phyloP scores from a whole-genome alignment of 2,888 invertebrate genomes.

The Maniola hyperantus region DNA sequence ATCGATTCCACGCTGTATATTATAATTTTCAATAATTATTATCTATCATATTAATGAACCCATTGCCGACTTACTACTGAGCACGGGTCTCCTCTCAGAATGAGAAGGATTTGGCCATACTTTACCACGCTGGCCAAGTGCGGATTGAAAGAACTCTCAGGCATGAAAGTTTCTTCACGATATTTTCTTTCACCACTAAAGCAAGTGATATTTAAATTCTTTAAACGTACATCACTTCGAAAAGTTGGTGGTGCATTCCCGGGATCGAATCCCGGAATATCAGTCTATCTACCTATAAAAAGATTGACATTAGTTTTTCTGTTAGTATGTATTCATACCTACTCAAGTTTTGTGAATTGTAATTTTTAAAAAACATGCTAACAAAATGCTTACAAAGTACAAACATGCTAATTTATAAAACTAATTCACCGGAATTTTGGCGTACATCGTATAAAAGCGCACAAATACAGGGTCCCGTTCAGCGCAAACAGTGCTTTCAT shows the following conservation, averaged over 20 bases:
- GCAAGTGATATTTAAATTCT: too few relatives aligned
- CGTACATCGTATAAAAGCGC: neutral
- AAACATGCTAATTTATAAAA: slow-evolving; percentile 5
- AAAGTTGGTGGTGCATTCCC: too few relatives aligned
- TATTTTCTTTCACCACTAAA: too few relatives aligned
- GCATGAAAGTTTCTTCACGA: too few relatives aligned
- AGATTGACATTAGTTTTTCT: neutral
- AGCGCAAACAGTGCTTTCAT: slow-evolving; percentile 10
- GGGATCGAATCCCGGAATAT: too few relatives aligned
- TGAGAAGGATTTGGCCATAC: too few relatives aligned
- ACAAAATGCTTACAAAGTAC: neutral
- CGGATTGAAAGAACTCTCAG: too few relatives aligned
- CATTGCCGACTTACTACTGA: too few relatives aligned
- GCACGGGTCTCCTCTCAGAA: too few relatives aligned
- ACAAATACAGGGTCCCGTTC: slow-evolving; percentile 13
- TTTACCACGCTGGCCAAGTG: too few relatives aligned
- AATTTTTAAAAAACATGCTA: neutral
- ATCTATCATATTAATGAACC: neutral
- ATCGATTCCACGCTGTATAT: slow-evolving; percentile 22
- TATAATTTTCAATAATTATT: neutral
- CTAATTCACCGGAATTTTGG: slow-evolving; percentile 2
- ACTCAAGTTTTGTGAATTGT: neutral
- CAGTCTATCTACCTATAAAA: neutral
- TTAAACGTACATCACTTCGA: too few relatives aligned
- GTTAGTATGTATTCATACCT: neutral